Base-by-base conservation (phyloP, 2,888 invertebrate genomes). In the Strigamia maritima region DNA sequence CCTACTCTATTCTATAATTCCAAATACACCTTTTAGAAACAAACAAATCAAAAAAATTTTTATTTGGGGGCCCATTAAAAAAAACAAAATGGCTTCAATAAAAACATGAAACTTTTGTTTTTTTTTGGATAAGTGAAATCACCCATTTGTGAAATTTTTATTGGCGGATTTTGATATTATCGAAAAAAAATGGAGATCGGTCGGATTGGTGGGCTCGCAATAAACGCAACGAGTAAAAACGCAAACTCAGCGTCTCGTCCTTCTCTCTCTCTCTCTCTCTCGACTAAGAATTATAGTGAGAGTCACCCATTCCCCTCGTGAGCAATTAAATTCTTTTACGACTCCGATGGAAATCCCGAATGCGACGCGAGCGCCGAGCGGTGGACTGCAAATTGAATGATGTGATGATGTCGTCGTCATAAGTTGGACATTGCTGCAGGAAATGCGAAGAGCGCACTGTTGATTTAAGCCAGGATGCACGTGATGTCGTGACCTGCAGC, bases 291-390 rank as follows among this genome's bases (percentile, higher is more conserved):
- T 60, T 60, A 60, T 60, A 60, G n/a, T n/a, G n/a, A n/a, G n/a
- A n/a, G 60, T 6, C 22, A 60, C 3, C 60, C 60, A 7, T 19
- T 60, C 24, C 60, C 24, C 60, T 19, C 7, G 60, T 12, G 60
- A 60, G 60, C 60, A 60, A 60, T 60, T 60, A 60, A 60, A 60
- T 60, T 60, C 60, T 60, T 60, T 60, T 60, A 60, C 60, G 60
- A 60, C 60, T 4, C 22, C 60, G 12, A 60, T 60, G 19, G 60
- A 60, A 60, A 60, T 60, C 60, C 60, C 60, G n/a, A n/a, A n/a
- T n/a, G n/a, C n/a, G n/a, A n/a, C n/a, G n/a, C n/a, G n/a, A n/a
- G n/a, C n/a, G n/a, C n/a, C n/a, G n/a, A 49, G 8, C 24, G 16
- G 60, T 12, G 60, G 4, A 14, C 19, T 60, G 8, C 60, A 22